Evolutionary conservation across 2,888 invertebrate species (phyloP).

Genomic region (Eucriotettix oculatus): DNA sequence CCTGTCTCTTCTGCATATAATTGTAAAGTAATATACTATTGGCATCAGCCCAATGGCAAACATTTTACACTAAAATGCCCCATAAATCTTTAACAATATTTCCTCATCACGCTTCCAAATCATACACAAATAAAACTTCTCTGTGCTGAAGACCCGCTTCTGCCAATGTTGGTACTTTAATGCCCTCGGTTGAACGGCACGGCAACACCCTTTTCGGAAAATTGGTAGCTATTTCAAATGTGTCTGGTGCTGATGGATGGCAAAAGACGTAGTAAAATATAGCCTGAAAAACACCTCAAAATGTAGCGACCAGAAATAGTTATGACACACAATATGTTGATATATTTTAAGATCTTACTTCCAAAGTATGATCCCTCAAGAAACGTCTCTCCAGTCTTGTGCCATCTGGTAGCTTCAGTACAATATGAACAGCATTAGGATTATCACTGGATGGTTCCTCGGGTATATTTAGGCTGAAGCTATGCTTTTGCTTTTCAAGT

Average conservation of each 20-base stretch:
- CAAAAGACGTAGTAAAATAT: conserved; percentile 92
- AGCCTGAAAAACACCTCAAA: conserved; percentile 38
- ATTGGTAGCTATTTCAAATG: conserved; percentile 90
- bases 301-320: no score
- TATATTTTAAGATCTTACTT: conserved; percentile 36
- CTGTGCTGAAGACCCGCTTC: conserved; percentile 74
- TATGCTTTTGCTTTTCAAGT: conserved; percentile 42
- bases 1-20: no score
- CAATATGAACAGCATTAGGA: conserved; percentile 59
- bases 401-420: conserved; percentile 84
- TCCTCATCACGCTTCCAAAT: conserved; percentile 54
- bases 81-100: no score
- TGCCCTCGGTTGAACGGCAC: conserved; percentile 36
- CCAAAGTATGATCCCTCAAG: conserved; percentile 57
- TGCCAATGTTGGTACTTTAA: conserved; percentile 40
- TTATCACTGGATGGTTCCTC: conserved; percentile 56
- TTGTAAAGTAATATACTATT: no score
- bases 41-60: no score
- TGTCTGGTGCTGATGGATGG: conserved; percentile 79
- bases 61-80: no score
- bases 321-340: not conserved
- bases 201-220: conserved; percentile 77
- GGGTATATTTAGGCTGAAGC: conserved; percentile 46
- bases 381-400: conserved; percentile 78
- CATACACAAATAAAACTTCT: conserved; percentile 87